Evolutionary conservation across 2,888 invertebrate species (phyloP).

Genomic region (Lomographa bimaculata): DNA sequence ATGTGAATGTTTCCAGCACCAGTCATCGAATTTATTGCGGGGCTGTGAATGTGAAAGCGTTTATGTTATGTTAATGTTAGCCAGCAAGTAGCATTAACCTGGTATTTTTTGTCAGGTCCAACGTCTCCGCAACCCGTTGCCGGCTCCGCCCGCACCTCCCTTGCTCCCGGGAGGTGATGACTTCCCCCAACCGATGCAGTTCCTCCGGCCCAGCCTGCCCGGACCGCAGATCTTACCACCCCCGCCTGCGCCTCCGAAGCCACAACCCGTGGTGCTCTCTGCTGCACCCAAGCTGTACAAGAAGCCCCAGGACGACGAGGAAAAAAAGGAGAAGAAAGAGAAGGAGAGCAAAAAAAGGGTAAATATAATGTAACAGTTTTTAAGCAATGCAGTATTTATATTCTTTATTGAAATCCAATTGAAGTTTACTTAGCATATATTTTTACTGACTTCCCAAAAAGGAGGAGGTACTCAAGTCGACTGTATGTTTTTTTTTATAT

Average conservation of each 20-base stretch:
- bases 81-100: no score
- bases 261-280: constrained; percentile 86
- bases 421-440: no score
- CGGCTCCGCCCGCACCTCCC: constrained; percentile 17
- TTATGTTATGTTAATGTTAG: no score
- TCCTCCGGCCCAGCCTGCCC: constrained; percentile 62
- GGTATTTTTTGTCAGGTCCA: constrained; percentile 60
- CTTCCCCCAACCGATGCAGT: constrained; percentile 61
- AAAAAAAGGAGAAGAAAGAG: constrained; percentile 61
- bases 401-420: no score
- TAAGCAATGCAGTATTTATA: no score
- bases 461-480: no score
- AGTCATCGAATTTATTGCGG: no score
- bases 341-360: constrained; percentile 29
- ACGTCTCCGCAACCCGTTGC: constrained; percentile 49
- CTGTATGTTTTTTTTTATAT: no score
- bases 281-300: constrained; percentile 88
- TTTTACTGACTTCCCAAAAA: no score
- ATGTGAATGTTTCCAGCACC: no score
- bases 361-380: no score
- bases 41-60: no score
- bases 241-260: constrained; percentile 70
- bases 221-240: constrained; percentile 71
- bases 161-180: constrained; percentile 35
- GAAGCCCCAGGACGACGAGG: constrained; percentile 72